Evolutionary conservation across 1,140 invertebrate species (phyloP).

Genomic region (Eubasilissa regina): DNA sequence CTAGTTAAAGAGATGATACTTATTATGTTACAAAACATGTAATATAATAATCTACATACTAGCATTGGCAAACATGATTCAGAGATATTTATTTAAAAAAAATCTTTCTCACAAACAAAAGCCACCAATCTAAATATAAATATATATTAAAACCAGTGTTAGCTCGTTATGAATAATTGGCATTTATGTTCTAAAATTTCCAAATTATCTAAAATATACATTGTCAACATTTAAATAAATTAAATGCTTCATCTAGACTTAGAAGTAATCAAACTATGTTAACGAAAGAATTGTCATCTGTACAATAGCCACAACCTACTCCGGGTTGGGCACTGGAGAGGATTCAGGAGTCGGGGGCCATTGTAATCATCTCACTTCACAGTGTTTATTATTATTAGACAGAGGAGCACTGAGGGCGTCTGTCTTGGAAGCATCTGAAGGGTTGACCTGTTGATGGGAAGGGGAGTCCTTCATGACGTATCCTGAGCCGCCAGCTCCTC

Average conservation of each 20-base stretch:
- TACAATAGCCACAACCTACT: background rate
- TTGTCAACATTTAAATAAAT: constrained; percentile 29
- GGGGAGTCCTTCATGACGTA: constrained; percentile 74
- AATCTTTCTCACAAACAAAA: constrained; percentile 9
- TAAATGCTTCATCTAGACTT: constrained; percentile 5
- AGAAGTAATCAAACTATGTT: constrained; percentile 2
- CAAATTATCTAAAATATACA: constrained; percentile 24
- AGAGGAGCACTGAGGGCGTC: constrained; percentile 65
- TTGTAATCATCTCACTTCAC: constrained; percentile 89
- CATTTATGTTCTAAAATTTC: constrained; percentile 27
- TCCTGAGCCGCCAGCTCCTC: constrained; percentile 81
- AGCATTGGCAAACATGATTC: constrained; percentile 35
- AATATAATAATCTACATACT: constrained; percentile 12
- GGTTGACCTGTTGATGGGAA: constrained; percentile 36
- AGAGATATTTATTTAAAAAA: constrained; percentile 15
- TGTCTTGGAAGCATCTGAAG: constrained; percentile 59
- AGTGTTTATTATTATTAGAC: constrained; percentile 79
- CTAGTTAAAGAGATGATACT: constrained; percentile 15
- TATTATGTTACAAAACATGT: constrained; percentile 19
- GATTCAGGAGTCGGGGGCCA: constrained; percentile 42
- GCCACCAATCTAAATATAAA: constrained; percentile 21
- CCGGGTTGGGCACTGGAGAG: constrained; percentile 43
- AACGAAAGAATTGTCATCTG: constrained; percentile 2
- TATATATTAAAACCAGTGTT: constrained; percentile 13
- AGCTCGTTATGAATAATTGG: constrained; percentile 34